Evolutionary conservation across 2,888 invertebrate species (phyloP).

Genomic region (Graphium colonna): DNA sequence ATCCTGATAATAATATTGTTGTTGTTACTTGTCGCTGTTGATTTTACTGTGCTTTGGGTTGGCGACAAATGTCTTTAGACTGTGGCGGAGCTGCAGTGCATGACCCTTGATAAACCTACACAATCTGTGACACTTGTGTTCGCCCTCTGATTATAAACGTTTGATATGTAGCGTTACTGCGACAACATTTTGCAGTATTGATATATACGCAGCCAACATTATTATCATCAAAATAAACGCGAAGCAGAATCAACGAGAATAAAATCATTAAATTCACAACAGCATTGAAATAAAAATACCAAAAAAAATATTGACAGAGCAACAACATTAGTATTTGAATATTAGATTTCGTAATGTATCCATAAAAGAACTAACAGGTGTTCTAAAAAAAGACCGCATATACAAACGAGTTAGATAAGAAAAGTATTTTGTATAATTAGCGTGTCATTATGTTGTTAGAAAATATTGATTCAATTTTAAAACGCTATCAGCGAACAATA

Average conservation of each 20-base stretch:
- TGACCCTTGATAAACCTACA: slow-evolving; percentile 65
- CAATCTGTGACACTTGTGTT: slow-evolving; percentile 53
- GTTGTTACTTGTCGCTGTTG: no score
- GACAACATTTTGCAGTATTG: slow-evolving; percentile 13
- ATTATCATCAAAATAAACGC: background rate
- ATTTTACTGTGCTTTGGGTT: slow-evolving; percentile 5
- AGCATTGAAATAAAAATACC: background rate
- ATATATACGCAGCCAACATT: background rate
- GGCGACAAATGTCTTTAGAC: slow-evolving; percentile 29
- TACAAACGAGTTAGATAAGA: background rate
- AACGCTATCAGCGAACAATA: background rate
- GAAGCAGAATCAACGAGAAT: background rate
- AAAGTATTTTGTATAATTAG: background rate
- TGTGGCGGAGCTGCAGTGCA: slow-evolving; percentile 36
- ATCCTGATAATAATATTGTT: no score
- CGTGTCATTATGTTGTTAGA: background rate
- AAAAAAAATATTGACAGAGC: background rate
- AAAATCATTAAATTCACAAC: background rate
- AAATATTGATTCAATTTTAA: slow-evolving; percentile 16
- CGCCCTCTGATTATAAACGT: slow-evolving; percentile 46
- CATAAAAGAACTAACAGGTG: background rate
- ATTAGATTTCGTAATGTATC: background rate
- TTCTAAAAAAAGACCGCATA: background rate
- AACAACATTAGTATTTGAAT: background rate
- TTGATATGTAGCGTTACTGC: slow-evolving; percentile 35